Conservation (phyloP, 92 coral and sea anemone species). For the Muricea muricata region DNA sequence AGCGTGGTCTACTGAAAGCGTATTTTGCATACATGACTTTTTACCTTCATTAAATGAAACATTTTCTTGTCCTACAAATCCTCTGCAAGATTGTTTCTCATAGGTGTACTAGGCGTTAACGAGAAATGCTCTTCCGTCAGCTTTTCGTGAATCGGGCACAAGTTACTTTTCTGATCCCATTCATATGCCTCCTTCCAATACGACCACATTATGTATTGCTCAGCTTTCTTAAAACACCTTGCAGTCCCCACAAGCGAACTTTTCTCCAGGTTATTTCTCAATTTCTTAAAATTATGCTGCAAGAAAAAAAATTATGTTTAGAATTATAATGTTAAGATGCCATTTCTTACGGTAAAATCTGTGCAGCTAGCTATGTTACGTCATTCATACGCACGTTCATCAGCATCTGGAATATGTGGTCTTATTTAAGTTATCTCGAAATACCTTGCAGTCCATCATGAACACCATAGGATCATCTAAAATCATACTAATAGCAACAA, state of each 20-base stretch:
- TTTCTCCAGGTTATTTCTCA: conserved; percentile 58
- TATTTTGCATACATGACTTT: not conserved
- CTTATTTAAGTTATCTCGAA: no score
- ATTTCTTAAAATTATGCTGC: conserved; percentile 66
- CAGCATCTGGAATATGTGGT: not conserved
- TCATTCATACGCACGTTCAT: not conserved
- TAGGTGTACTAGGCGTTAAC: conserved; percentile 38
- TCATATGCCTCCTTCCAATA: conserved; percentile 49
- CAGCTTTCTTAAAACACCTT: not conserved
- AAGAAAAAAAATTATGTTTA: not conserved
- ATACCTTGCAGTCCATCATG: conserved; percentile 51
- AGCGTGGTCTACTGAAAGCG: not conserved
- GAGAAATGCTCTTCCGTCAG: conserved; percentile 54
- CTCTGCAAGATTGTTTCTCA: conserved; percentile 43
- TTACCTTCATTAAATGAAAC: conserved; percentile 36
- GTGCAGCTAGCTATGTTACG: not conserved
- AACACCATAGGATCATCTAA: conserved; percentile 58
- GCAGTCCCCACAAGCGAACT: conserved; percentile 22
- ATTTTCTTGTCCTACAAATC: conserved; percentile 56
- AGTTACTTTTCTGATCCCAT: conserved; percentile 35
- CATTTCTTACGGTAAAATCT: not conserved
- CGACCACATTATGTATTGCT: conserved; percentile 50
- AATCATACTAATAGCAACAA: conserved; percentile 34
- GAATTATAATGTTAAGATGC: not conserved
- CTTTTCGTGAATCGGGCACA: conserved; percentile 53